Base-by-base conservation (phyloP, 2,888 invertebrate species). In the Dasysyrphus tricinctus region DNA sequence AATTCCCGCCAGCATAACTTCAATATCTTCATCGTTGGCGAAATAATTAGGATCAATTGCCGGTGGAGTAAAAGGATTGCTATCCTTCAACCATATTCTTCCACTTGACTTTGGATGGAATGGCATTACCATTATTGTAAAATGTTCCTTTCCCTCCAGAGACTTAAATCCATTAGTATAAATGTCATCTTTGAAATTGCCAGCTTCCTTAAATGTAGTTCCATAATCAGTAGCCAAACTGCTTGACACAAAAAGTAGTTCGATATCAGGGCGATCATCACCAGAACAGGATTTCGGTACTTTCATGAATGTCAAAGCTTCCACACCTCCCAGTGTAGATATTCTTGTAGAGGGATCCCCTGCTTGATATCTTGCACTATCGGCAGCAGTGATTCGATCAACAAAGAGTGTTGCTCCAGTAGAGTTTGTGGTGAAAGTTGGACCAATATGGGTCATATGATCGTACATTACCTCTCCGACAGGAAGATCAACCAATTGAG, bases 11-110 rank as follows among this genome's bases (percentile, higher is more conserved):
- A 95, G 91, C 65, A 95, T 92, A 1, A 94, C 94, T n/a, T 93
- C 93, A 0, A 95, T 91, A 89, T 97, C 94, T 34, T 94, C 90
- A 80, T 94, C 94, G 90, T 96, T 94, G 0, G 94, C 94, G 81
- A 97, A 94, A 91, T 97, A 97, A 89, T 97, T 96, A 0, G 97
- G 96, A 89, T 96, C 95, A 88, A 98, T 94, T n/a, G 94, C 92
- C 0, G 98, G 97, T 88, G 95, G 94, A 44, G 95, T 95, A 57
- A 95, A 94, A 0, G 97, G 97, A 92, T 97, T 95, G n/a, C 92
- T 94, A 56, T 95, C 94, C 88, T 93, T 94, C 9, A 98, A 92
- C 89, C 93, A 94, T 0, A 97, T 88, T 32, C 93, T 93, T 0
- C 97, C 97, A 29, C 93, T 93, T 93, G 42, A 42, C 90, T 95